phyloP scores from a whole-genome alignment of 2,113 vertebrate species.

The Podocnemis expansa region DNA sequence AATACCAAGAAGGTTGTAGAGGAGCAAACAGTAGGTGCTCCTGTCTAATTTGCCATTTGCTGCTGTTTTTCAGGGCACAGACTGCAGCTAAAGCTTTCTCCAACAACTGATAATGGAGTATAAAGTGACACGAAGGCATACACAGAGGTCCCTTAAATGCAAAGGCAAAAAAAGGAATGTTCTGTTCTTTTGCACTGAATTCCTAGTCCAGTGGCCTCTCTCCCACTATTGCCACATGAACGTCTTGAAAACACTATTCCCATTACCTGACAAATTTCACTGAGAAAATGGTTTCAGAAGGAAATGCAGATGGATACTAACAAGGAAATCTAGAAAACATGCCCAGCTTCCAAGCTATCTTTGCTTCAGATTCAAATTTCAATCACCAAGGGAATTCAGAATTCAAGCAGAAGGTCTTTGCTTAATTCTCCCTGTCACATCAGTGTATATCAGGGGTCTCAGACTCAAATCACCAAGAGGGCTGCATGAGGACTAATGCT shows the following conservation, averaged over 20 bases:
- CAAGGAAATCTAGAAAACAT: not conserved
- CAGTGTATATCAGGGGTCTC: too few relatives aligned
- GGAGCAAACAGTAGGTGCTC: not conserved
- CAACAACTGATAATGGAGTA: not conserved
- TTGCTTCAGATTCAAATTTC: not conserved
- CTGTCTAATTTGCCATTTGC: not conserved
- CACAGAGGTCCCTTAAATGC: not conserved
- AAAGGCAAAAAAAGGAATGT: not conserved
- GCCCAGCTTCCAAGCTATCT: not conserved
- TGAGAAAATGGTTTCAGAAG: not conserved
- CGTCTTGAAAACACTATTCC: not conserved
- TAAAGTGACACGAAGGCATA: not conserved
- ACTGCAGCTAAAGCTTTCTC: not conserved
- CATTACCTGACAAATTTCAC: not conserved
- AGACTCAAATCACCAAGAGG: too few relatives aligned
- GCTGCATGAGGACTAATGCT: too few relatives aligned
- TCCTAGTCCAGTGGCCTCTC: not conserved
- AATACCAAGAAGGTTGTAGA: not conserved
- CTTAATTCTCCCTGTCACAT: not conserved
- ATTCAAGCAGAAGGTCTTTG: not conserved
- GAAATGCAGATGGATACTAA: not conserved
- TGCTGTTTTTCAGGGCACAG: not conserved
- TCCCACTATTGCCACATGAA: not conserved
- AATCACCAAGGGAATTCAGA: not conserved
- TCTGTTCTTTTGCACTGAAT: not conserved